phyloP scores from a whole-genome alignment of 37 sponge, comb jelly and placozoan genomes.

The Lycopodina hypogea region DNA sequence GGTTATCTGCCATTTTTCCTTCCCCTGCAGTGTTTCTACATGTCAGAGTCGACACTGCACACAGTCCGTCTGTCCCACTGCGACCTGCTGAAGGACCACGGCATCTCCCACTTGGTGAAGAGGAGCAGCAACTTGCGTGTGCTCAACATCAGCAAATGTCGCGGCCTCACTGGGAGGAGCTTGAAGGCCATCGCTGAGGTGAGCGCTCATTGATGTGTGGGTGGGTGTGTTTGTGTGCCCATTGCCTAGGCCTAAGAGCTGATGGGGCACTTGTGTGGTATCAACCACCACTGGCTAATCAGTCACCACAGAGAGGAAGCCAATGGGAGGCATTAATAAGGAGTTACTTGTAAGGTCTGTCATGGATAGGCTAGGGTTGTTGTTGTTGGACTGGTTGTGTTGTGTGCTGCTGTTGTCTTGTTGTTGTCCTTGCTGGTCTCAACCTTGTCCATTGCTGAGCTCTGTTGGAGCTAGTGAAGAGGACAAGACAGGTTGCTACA shows the following conservation, averaged over 20 bases:
- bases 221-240: no score
- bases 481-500: slow-evolving; percentile 49
- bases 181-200: slow-evolving; percentile 31
- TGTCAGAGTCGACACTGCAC: not conserved
- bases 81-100: slow-evolving; percentile 13
- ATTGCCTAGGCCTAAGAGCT: no score
- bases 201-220: not conserved
- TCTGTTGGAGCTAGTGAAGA: slow-evolving; percentile 15
- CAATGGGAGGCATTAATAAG: no score
- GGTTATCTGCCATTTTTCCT: no score
- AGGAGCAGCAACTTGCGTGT: not conserved
- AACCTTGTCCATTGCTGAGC: slow-evolving; percentile 37
- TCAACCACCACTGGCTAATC: no score
- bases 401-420: not conserved
- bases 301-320: no score
- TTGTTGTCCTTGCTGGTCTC: not conserved
- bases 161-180: slow-evolving; percentile 21
- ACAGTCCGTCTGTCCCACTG: slow-evolving; percentile 6
- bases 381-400: no score
- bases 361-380: not conserved
- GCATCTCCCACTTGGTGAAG: slow-evolving; percentile 19
- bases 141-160: slow-evolving; percentile 37
- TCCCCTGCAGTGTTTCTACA: slow-evolving; percentile 27
- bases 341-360: not conserved
- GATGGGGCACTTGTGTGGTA: no score